A percentile compares a stretch with the other conserved stretches of the same genome.
phyloP scores from a whole-genome alignment of 1,140 invertebrate species.

The Saccostrea glomerata region DNA sequence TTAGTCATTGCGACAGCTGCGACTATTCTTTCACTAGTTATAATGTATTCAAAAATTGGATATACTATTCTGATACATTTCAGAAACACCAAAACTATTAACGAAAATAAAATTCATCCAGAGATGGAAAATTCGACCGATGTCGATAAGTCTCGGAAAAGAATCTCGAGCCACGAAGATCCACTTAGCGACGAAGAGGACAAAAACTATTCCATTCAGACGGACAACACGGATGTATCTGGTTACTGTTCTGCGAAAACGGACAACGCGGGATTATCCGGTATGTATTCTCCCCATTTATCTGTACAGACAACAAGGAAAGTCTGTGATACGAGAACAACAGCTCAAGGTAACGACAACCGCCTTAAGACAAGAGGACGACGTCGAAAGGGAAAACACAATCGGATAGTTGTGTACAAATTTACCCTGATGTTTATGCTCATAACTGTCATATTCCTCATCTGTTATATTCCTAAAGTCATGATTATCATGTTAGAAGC shows the following conservation, averaged over 20 bases:
- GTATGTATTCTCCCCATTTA: background rate
- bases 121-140: background rate
- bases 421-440: conserved; percentile 5
- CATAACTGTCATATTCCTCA: background rate
- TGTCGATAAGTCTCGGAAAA: background rate
- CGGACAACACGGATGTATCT: too few species aligned
- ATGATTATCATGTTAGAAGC: background rate
- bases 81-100: too few species aligned
- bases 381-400: background rate
- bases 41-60: background rate
- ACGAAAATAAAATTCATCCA: background rate
- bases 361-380: background rate
- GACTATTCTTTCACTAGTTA: background rate
- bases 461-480: conserved; percentile 17
- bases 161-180: background rate
- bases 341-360: background rate
- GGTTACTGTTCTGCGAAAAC: background rate
- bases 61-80: background rate
- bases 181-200: too few species aligned
- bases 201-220: too few species aligned
- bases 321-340: background rate
- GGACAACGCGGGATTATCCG: background rate
- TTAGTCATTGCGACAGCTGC: background rate
- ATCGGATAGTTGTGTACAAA: background rate
- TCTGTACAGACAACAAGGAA: background rate